Conservation (phyloP, 2,113 vertebrate genomes). For the Hippotragus niger region DNA sequence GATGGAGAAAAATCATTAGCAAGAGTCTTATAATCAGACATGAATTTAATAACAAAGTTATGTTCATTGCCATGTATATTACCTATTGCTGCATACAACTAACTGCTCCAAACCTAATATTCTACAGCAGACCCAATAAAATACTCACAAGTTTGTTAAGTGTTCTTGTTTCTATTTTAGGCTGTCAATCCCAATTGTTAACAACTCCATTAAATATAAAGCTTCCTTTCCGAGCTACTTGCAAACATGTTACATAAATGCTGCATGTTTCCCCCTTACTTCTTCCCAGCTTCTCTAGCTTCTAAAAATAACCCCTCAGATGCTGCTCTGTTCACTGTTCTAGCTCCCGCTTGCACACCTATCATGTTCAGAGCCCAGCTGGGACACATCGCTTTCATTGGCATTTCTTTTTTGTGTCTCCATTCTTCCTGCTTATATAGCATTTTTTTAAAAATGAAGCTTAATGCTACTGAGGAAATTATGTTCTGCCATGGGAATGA, state of each 20-base stretch:
- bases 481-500: background rate
- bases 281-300: slow-evolving; percentile 49
- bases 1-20: background rate
- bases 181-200: slow-evolving; percentile 65
- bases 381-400: slow-evolving; percentile 57
- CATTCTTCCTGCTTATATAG: slow-evolving; percentile 61
- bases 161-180: slow-evolving; percentile 63
- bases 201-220: slow-evolving; percentile 65
- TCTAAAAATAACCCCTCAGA: slow-evolving; percentile 55
- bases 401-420: slow-evolving; percentile 47
- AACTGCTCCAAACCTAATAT: slow-evolving; percentile 34
- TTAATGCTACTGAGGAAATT: slow-evolving; percentile 50
- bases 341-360: slow-evolving; percentile 55
- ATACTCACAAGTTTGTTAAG: slow-evolving; percentile 33
- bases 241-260: slow-evolving; percentile 65
- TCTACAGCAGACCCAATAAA: slow-evolving; percentile 50
- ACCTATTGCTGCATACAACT: background rate
- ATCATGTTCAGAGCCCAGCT: slow-evolving; percentile 60
- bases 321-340: slow-evolving; percentile 49
- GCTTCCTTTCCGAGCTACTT: slow-evolving; percentile 62
- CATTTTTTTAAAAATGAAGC: slow-evolving; percentile 8
- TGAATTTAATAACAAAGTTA: background rate
- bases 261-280: slow-evolving; percentile 49
- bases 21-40: background rate
- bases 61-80: background rate